Conservation (phyloP, 1,140 invertebrate species). For the Meloidogyne chitwoodi region DNA sequence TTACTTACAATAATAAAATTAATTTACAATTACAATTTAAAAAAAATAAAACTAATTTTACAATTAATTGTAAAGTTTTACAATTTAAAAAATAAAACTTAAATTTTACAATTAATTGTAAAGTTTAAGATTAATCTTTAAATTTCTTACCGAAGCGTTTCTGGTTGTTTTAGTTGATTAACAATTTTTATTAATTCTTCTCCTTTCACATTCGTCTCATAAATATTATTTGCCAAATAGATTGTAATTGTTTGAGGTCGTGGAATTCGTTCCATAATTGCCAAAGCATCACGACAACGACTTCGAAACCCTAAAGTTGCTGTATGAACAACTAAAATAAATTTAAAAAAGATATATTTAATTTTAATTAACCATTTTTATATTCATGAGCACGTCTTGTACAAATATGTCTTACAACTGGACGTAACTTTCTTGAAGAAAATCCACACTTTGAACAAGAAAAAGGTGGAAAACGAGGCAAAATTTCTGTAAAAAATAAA, state of each 20-base stretch:
- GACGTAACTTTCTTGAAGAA: neutral
- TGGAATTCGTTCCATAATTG: slow-evolving; percentile 25
- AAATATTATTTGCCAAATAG: neutral
- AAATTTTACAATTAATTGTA: too few relatives aligned
- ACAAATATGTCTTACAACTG: slow-evolving; percentile 15
- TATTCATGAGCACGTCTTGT: slow-evolving; percentile 1
- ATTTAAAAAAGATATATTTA: neutral
- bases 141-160: neutral
- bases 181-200: neutral
- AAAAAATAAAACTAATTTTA: neutral
- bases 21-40: neutral
- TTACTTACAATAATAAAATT: neutral
- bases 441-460: slow-evolving; percentile 22
- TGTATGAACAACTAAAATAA: slow-evolving; percentile 14
- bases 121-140: neutral
- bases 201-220: neutral
- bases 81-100: too few relatives aligned
- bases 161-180: neutral
- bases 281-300: slow-evolving; percentile 11
- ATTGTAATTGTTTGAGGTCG: slow-evolving; percentile 14
- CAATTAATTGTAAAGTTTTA: too few relatives aligned
- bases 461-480: slow-evolving; percentile 18
- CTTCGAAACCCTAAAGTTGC: slow-evolving; percentile 20
- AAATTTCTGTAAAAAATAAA: neutral
- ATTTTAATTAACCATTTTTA: slow-evolving; percentile 6